A percentile compares a stretch with the other conserved stretches of the same genome.
phyloP scores from a whole-genome alignment of 2,797 vertebrate species.

The Chiroxiphia lanceolata region DNA sequence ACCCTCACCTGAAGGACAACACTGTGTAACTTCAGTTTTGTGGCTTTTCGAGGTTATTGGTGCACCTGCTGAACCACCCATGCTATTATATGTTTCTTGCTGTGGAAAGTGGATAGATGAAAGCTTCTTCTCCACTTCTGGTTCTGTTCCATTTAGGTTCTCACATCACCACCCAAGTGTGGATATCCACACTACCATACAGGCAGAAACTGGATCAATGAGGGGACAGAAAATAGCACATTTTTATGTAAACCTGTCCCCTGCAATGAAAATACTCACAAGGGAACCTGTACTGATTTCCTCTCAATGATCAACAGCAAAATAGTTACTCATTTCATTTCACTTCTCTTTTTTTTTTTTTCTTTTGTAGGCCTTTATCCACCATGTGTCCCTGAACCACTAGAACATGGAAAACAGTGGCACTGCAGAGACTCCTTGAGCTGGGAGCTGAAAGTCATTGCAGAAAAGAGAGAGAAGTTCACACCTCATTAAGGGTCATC shows the following conservation, averaged over 20 bases:
- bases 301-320: neutral
- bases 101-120: neutral
- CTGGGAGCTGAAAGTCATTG: neutral
- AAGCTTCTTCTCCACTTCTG: neutral
- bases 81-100: neutral
- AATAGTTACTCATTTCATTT: neutral
- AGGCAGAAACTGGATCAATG: neutral
- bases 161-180: fast-evolving
- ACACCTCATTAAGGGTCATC: neutral
- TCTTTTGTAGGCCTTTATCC: neutral
- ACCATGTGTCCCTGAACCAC: neutral
- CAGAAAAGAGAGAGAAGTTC: neutral
- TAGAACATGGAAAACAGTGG: neutral
- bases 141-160: neutral
- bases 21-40: neutral
- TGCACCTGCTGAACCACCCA: neutral
- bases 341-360: neutral
- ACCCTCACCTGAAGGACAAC: neutral
- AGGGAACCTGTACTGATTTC: neutral
- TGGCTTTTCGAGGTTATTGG: neutral
- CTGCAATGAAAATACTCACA: neutral
- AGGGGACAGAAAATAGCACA: neutral
- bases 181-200: fast-evolving
- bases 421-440: neutral
- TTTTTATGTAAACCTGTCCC: neutral